Conservation (phyloP, 2,888 invertebrate genomes). For the Siphonodentalium dalli region DNA sequence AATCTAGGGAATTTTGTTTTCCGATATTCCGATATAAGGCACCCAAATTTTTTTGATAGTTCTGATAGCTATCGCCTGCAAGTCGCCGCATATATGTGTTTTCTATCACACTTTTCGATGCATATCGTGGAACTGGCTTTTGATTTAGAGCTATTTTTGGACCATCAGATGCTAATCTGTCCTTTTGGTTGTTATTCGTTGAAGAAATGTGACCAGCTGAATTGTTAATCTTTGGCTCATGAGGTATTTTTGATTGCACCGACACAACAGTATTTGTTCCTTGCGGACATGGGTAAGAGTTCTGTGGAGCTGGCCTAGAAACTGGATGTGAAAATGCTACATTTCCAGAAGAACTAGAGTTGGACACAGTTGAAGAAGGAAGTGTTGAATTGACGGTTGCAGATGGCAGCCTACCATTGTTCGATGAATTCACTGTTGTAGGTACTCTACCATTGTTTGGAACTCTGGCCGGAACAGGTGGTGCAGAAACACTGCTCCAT, state of each 20-base stretch:
- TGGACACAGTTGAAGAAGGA: no score
- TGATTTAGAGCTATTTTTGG: no score
- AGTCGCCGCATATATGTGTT: slow-evolving; percentile 61
- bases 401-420: no score
- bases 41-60: slow-evolving; percentile 55
- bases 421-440: no score
- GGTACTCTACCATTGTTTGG: background rate
- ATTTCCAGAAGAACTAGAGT: no score
- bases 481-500: background rate
- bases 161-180: no score
- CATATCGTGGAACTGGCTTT: slow-evolving; percentile 51
- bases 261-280: background rate
- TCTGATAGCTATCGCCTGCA: slow-evolving; percentile 49
- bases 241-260: background rate
- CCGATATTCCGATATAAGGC: slow-evolving; percentile 42
- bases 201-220: no score
- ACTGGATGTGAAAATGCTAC: no score
- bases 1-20: no score
- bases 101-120: slow-evolving; percentile 62
- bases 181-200: no score
- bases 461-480: background rate
- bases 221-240: slow-evolving; percentile 2
- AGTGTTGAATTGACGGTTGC: no score
- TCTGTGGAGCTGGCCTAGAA: no score
- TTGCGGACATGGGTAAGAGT: slow-evolving; percentile 11